Base-by-base conservation (phyloP, 2,797 vertebrate species). In the Odontamblyopus rebecca region DNA sequence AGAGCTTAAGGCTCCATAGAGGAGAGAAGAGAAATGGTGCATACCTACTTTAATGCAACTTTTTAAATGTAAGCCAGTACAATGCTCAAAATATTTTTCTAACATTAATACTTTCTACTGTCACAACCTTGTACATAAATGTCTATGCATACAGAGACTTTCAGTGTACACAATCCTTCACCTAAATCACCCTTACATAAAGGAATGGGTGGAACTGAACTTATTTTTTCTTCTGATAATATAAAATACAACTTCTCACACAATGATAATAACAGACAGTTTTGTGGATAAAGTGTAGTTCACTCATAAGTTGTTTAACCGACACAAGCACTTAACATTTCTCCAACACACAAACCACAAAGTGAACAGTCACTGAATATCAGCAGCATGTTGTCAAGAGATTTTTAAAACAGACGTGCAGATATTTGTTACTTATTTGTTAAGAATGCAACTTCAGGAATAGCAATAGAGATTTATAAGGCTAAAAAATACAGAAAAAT, bases 181-280 rank as follows among this genome's bases (percentile, higher is more conserved):
- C 73, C 79, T 79, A 82, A 85, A 75, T 82, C 82, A 64, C 75
- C 84, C 84, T 76, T 63, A 65, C 71, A 67, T 76, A 79, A 75
- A 85, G 5, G 78, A 82, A 73, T 56, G 82, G 76, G 82, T 26
- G 82, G 75, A 62, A 81, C 78, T 81, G 73, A 89, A 87, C 71
- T 79, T 70, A 2, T 74, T 82, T 81, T 76, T 75, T 83, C 81
- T 77, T 85, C 80, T 78, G 71, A 85, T 86, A 81, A 89, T 90
- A 90, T 81, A 88, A 92, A 94, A 91, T 77, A 90, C 89, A 93
- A 92, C 89, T 93, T 93, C 91, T 91, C 92, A 88, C 84, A 81
- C 85, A 92, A 83, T 91, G 84, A 91, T 89, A 60, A 60, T 60
- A 92, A 89, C 86, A 90, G 89, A 90, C 90, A 74, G 87, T 88